Base-by-base conservation (phyloP, 92 coral and sea anemone genomes). In the Parazoanthus swiftii region DNA sequence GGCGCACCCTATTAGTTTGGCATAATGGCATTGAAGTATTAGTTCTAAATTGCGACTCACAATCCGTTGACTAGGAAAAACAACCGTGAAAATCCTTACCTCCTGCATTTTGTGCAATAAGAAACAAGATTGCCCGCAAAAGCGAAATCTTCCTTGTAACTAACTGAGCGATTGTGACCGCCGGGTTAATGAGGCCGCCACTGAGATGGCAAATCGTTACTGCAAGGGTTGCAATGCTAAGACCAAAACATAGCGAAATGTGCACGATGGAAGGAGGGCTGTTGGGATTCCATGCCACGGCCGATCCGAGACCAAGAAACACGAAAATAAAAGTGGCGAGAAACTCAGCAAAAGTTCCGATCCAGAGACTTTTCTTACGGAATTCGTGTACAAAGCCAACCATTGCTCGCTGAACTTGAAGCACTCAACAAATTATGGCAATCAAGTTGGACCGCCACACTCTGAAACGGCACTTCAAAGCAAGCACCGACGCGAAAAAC, bases 171-270 rank as follows among this genome's bases (percentile, higher is more conserved):
- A 93, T 91, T 42, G 94, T 95, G 29, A 97, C 99, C 5, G 99
- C 99, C 8, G 99, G 99, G 86, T 97, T 97, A 76, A 97, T 92
- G 39, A 91, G 94, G 5, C 99, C 99, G 14, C 98, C 99, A 82
- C 97, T 95, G 18, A 93, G 93, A 42, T 97, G 98, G 50, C 89
- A 85, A 42, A 93, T 93, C n/a, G 94, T 91, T 91, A 95, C 93
- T 71, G 96, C 93, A 18, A 95, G 91, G 50, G 97, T 91, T 0
- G 98, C 89, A 84, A 97, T 97, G 54, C 97, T 94, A 8, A 97
- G 88, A 54, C 99, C 99, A 80, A 97, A 95, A 14, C 92, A 90
- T 86, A 94, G 68, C 71, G 99, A 91, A 39, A 93, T 95, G 73
- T 95, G 91, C 33, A 91, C 97, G 39, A 95, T 92, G 11, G 98